Conservation (phyloP, 2,888 invertebrate genomes). For the Choristoneura rosaceana region DNA sequence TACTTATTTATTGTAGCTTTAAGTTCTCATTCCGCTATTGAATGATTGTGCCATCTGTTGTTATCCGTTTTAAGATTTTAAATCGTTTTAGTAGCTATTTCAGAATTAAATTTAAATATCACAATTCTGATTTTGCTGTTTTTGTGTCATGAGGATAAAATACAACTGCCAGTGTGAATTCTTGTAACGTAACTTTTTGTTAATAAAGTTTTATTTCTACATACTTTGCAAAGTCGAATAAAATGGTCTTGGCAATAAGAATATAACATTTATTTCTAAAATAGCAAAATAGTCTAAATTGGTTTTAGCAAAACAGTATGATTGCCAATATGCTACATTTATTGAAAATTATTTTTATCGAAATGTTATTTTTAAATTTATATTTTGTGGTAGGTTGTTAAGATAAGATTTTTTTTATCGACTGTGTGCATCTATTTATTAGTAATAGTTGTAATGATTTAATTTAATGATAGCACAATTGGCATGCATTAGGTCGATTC, state of each 20-base stretch:
- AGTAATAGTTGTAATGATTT: background rate
- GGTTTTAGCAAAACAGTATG: background rate
- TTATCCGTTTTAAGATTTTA: constrained; percentile 40
- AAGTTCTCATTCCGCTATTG: constrained; percentile 41
- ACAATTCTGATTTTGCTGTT: background rate
- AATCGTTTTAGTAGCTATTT: constrained; percentile 12
- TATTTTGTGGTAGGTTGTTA: background rate
- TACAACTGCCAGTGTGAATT: too few relatives aligned
- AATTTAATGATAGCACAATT: background rate
- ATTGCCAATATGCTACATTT: background rate
- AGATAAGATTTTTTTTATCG: background rate
- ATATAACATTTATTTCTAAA: too few relatives aligned
- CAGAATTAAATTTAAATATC: constrained; percentile 9
- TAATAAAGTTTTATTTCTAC: too few relatives aligned
- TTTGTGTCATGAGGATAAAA: background rate
- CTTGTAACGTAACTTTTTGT: too few relatives aligned
- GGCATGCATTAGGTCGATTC: too few relatives aligned
- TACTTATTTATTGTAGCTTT: constrained; percentile 43
- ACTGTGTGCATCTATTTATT: constrained; percentile 1
- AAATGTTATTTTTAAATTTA: background rate
- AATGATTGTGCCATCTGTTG: constrained; percentile 57
- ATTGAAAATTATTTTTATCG: background rate
- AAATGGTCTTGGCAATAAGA: too few relatives aligned
- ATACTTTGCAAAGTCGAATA: too few relatives aligned
- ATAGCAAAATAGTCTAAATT: too few relatives aligned